Percentiles rank a stretch among this genome's conserved stretches.
Evolutionary conservation across 2,113 vertebrate genomes (phyloP).

Genomic region (Xiphorhynchus elegans): DNA sequence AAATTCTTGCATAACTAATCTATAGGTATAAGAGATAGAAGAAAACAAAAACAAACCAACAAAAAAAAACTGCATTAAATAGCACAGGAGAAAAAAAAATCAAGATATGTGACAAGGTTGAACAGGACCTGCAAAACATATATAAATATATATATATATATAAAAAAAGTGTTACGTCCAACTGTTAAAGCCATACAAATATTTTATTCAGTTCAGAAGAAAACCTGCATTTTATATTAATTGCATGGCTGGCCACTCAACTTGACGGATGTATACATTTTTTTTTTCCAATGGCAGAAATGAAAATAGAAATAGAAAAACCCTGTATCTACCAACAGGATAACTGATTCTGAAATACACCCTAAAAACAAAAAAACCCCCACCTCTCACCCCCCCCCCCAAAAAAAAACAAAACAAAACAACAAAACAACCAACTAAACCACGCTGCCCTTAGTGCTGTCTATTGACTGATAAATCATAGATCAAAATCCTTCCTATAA

Average conservation of each 20-base stretch:
- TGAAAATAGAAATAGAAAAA: constrained; percentile 34
- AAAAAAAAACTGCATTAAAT: background rate
- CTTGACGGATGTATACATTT: constrained; percentile 23
- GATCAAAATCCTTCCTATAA: constrained; percentile 75
- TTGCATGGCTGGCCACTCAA: constrained; percentile 42
- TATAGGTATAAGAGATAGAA: background rate
- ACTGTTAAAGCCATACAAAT: background rate
- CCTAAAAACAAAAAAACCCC: background rate
- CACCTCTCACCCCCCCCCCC: too few species aligned
- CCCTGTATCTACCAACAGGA: background rate
- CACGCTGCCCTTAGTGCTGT: constrained; percentile 30
- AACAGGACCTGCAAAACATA: background rate
- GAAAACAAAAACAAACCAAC: background rate
- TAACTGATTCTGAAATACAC: constrained; percentile 56
- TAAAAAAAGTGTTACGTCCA: background rate
- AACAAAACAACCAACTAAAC: background rate
- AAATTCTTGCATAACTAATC: background rate
- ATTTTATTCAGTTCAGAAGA: constrained; percentile 26
- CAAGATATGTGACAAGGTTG: background rate
- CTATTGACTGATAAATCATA: constrained; percentile 77
- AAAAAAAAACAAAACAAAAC: background rate
- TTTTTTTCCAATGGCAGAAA: background rate
- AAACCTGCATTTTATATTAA: constrained; percentile 17
- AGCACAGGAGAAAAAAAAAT: background rate
- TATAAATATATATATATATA: background rate